Evolutionary conservation across 1,140 invertebrate genomes (phyloP).

Genomic region (Rhyzopertha dominica): DNA sequence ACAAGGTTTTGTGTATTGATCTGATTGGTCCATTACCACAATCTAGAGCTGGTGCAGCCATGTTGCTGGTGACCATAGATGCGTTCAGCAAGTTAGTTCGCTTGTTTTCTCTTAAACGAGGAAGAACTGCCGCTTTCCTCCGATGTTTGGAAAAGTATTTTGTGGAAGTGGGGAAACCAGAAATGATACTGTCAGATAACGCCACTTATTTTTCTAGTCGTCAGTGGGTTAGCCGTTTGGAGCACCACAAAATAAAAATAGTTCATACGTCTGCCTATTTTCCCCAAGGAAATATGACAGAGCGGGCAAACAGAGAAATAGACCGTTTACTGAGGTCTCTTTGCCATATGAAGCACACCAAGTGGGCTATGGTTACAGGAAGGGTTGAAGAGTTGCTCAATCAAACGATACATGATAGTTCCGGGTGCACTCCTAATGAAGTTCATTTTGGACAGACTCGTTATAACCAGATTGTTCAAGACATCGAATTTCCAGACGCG

Average conservation of each 20-base stretch:
- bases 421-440: conserved; percentile 1
- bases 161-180: conserved; percentile 1
- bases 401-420: neutral
- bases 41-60: neutral
- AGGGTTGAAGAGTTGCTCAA: conserved; percentile 2
- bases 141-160: conserved; percentile 9
- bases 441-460: conserved; percentile 6
- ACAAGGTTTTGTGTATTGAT: conserved; percentile 7
- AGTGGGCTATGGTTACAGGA: conserved; percentile 2
- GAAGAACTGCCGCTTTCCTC: neutral
- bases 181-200: conserved; percentile 8
- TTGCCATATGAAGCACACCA: conserved; percentile 6
- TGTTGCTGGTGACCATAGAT: conserved; percentile 6
- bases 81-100: conserved; percentile 5
- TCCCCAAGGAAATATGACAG: conserved; percentile 9
- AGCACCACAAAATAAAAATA: neutral
- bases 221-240: neutral
- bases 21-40: conserved; percentile 5
- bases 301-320: conserved; percentile 6
- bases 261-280: conserved; percentile 11
- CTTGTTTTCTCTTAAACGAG: conserved; percentile 3
- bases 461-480: neutral
- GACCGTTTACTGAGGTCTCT: conserved; percentile 2
- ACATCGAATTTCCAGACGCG: neutral
- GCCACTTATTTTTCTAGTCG: conserved; percentile 2